These are phyloP conservation scores for Melanerpes formicivorus DNA, from an alignment of 2,113 vertebrate genomes.

Conservation along the genomic window DNA sequence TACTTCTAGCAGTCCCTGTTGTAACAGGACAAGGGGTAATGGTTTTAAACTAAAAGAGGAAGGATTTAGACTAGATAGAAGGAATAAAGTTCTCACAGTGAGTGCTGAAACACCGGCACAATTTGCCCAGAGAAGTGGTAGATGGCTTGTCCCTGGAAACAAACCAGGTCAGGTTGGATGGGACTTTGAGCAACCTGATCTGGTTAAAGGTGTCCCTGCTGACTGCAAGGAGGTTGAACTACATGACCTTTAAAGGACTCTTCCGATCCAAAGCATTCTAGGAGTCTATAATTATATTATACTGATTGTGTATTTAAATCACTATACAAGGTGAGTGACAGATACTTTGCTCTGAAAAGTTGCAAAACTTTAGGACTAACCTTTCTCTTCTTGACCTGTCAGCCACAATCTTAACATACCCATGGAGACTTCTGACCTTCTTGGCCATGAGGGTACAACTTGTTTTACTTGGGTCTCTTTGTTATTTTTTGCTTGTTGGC, in stretches of 20 bases:
- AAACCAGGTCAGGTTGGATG: neutral
- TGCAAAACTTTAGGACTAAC: neutral
- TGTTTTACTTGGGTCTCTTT: neutral
- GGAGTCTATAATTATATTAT: neutral
- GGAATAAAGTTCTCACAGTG: too few relatives aligned
- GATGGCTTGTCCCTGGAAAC: neutral
- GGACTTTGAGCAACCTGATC: neutral
- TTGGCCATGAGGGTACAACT: neutral
- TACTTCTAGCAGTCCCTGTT: neutral
- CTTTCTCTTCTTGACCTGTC: neutral
- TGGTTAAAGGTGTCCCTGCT: neutral
- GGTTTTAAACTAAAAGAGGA: too few relatives aligned
- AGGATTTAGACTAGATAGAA: too few relatives aligned
- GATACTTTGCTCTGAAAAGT: neutral
- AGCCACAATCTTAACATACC: too few relatives aligned
- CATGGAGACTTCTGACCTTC: too few relatives aligned
- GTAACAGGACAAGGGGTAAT: too few relatives aligned
- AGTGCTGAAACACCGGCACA: neutral
- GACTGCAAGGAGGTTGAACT: neutral
- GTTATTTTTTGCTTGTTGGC: neutral
- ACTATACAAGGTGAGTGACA: neutral
- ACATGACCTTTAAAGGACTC: neutral
- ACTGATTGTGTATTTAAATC: neutral
- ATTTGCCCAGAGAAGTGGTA: neutral
- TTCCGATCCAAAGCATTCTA: neutral